Evolutionary conservation across 2,797 vertebrate genomes (phyloP).

Genomic region (Hafferia zeledoni): DNA sequence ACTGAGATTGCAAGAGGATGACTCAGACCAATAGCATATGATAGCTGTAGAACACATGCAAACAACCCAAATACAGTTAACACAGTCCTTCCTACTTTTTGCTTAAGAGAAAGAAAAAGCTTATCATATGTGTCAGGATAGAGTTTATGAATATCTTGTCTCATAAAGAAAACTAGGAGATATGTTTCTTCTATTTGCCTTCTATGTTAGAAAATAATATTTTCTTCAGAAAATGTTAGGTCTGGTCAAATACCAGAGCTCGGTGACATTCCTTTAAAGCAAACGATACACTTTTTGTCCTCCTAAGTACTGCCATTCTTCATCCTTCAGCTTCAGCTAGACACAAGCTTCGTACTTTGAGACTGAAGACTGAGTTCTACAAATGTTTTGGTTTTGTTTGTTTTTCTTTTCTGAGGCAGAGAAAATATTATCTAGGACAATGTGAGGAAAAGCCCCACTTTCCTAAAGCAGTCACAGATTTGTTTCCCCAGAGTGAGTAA

Average conservation of each 20-base stretch:
- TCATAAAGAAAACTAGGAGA: background rate
- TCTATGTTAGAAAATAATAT: background rate
- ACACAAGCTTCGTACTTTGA: background rate
- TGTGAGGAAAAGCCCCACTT: background rate
- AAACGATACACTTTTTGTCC: background rate
- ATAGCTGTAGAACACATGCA: slow-evolving; percentile 72
- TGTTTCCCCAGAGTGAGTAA: background rate
- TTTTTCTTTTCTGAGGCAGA: background rate
- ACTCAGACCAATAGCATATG: slow-evolving; percentile 85
- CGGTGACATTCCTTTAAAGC: background rate
- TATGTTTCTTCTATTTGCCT: background rate
- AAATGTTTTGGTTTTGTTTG: background rate
- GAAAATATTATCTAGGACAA: background rate
- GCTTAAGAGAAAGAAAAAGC: background rate
- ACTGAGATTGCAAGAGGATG: slow-evolving; percentile 86
- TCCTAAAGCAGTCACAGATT: background rate
- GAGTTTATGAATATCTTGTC: background rate
- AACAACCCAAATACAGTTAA: background rate
- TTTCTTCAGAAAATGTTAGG: background rate
- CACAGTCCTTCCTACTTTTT: background rate
- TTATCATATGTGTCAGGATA: background rate
- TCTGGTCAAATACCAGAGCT: background rate
- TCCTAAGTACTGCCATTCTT: background rate
- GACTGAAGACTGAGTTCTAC: background rate
- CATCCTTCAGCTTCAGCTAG: background rate